Evolutionary conservation across 2,888 invertebrate genomes (phyloP).

Genomic region (Venusia cambrica): DNA sequence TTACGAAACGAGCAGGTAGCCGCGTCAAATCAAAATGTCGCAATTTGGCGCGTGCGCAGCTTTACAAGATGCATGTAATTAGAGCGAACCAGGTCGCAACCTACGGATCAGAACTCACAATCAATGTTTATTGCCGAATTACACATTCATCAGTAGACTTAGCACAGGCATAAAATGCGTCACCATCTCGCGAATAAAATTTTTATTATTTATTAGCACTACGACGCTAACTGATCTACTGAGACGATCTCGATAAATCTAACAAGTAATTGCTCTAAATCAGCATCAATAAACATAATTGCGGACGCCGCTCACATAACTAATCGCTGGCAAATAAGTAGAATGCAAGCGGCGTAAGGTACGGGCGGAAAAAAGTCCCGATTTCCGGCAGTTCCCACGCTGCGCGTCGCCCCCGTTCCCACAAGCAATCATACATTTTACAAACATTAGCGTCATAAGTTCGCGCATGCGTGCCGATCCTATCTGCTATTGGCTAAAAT

Average conservation of each 20-base stretch:
- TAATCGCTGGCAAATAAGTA: slow-evolving; percentile 43
- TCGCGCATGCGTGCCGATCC: slow-evolving; percentile 59
- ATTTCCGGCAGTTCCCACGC: slow-evolving; percentile 67
- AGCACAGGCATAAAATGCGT: slow-evolving; percentile 5
- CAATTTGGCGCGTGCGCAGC: slow-evolving; percentile 48
- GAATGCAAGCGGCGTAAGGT: slow-evolving; percentile 31
- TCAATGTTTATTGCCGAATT: slow-evolving; percentile 6
- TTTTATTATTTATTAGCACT: too few species aligned
- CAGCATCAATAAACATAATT: slow-evolving; percentile 32
- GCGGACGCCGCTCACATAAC: slow-evolving; percentile 42
- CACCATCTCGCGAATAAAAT: slow-evolving; percentile 3
- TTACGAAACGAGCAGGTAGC: slow-evolving; percentile 33
- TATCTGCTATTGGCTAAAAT: slow-evolving; percentile 58
- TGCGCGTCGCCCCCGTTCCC: slow-evolving; percentile 63
- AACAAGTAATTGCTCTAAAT: slow-evolving; percentile 25
- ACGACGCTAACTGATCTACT: slow-evolving; percentile 17
- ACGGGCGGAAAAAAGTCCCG: slow-evolving; percentile 50
- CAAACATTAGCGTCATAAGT: slow-evolving; percentile 56
- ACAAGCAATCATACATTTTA: slow-evolving; percentile 56
- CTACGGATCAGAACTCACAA: slow-evolving; percentile 26
- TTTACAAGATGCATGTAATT: slow-evolving; percentile 53
- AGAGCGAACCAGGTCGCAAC: slow-evolving; percentile 36
- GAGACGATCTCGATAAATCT: slow-evolving; percentile 27
- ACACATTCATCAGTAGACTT: slow-evolving; percentile 1
- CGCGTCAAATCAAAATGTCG: slow-evolving; percentile 38